These are phyloP conservation scores for Diadumene lineata DNA, from an alignment of 92 coral and sea anemone species.

Conservation along the genomic window DNA sequence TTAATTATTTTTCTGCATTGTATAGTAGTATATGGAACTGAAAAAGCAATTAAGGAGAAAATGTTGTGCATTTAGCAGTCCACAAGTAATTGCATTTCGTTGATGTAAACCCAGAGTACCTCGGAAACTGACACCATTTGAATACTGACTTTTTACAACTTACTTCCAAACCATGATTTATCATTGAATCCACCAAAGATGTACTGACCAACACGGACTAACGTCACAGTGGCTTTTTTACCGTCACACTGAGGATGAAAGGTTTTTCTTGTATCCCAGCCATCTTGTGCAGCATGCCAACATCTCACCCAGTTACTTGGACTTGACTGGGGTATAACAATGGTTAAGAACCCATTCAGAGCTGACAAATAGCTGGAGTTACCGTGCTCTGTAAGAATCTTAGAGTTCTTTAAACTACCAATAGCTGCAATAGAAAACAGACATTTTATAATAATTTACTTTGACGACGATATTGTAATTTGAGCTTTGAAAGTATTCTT, in stretches of 20 bases:
- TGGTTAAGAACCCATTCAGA: not conserved
- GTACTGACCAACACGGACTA: slow-evolving; percentile 23
- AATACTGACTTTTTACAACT: too few relatives aligned
- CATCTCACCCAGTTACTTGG: slow-evolving; percentile 37
- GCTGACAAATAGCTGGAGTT: not conserved
- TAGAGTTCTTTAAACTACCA: not conserved
- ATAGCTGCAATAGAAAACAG: not conserved
- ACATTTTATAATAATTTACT: not conserved
- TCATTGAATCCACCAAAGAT: slow-evolving; percentile 48
- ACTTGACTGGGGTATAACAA: slow-evolving; percentile 15
- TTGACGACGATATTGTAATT: too few relatives aligned
- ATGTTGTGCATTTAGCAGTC: too few relatives aligned
- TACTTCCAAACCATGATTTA: slow-evolving; percentile 16
- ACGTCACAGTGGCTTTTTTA: slow-evolving; percentile 40
- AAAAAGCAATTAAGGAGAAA: too few relatives aligned
- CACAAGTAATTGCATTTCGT: too few relatives aligned
- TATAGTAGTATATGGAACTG: too few relatives aligned
- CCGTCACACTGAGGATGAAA: slow-evolving; percentile 42
- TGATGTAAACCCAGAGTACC: too few relatives aligned
- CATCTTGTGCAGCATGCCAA: slow-evolving; percentile 41
- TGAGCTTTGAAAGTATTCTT: too few relatives aligned
- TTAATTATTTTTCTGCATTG: too few relatives aligned
- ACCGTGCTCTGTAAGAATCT: slow-evolving; percentile 7
- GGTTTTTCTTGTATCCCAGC: slow-evolving; percentile 29
- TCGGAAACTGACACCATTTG: too few relatives aligned